Percentiles rank a stretch among this genome's conserved stretches.
These are phyloP conservation scores for Puntigrus tetrazona DNA, from an alignment of 2,113 vertebrate species.

Conservation along the genomic window DNA sequence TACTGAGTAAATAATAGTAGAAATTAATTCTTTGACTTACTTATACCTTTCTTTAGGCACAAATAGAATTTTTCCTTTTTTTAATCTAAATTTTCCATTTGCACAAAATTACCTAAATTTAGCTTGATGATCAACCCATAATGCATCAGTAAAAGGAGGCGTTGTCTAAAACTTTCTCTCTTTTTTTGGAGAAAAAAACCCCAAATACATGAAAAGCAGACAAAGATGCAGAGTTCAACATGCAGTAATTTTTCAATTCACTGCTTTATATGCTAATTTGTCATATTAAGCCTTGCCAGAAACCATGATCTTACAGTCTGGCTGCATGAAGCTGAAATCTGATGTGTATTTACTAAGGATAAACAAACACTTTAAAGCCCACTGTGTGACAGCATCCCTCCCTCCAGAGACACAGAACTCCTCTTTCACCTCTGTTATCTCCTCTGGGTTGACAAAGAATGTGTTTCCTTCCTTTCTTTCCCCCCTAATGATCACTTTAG, in stretches of 20 bases:
- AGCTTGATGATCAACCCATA: neutral
- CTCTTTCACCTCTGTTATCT: slow-evolving; percentile 2
- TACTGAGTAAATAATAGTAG: too few species aligned
- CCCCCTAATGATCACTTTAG: slow-evolving; percentile 21
- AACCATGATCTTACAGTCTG: slow-evolving; percentile 18
- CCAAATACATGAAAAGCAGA: neutral
- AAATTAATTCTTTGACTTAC: neutral
- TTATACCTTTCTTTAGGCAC: neutral
- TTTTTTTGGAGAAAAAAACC: neutral
- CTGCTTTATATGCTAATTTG: slow-evolving; percentile 26
- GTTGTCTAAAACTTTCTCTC: neutral
- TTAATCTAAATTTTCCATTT: neutral
- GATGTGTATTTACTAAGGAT: slow-evolving; percentile 4
- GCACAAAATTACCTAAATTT: neutral
- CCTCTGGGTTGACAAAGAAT: neutral
- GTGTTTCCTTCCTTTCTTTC: neutral
- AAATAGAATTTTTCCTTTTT: neutral
- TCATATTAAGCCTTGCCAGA: neutral
- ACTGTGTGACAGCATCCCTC: slow-evolving; percentile 2
- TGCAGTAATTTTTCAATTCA: neutral
- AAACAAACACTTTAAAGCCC: slow-evolving; percentile 25
- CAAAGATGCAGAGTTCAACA: neutral
- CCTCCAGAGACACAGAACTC: neutral
- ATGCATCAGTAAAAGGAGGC: neutral
- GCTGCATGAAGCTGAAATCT: neutral